These are phyloP conservation scores for Hecatera dysodea DNA, from an alignment of 2,888 invertebrate species.

Conservation along the genomic window DNA sequence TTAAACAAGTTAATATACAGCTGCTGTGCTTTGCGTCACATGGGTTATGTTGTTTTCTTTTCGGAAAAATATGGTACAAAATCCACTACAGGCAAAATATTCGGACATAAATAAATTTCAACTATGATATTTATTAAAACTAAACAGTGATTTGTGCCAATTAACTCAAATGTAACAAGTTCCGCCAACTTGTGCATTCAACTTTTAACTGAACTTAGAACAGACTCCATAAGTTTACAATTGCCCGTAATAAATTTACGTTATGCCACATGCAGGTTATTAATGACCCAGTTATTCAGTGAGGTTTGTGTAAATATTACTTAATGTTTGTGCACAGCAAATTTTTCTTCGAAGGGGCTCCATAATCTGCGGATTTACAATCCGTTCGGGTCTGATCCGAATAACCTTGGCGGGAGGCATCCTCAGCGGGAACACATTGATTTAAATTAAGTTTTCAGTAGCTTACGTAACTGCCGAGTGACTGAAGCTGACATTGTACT, in stretches of 20 bases:
- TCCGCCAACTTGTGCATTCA: conserved; percentile 8
- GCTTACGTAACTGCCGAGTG: conserved; percentile 52
- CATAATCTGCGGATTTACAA: conserved; percentile 20
- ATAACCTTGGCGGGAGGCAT: conserved; percentile 44
- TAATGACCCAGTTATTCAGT: background rate
- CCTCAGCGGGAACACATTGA: conserved; percentile 41
- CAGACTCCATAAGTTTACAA: conserved; percentile 12
- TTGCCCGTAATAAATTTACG: background rate
- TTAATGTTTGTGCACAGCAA: conserved; percentile 5
- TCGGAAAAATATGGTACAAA: conserved; percentile 36
- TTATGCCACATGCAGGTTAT: background rate
- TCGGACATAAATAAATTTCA: background rate
- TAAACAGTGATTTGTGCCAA: background rate
- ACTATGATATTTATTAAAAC: background rate
- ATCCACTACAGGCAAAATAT: conserved; percentile 25
- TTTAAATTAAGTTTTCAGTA: conserved; percentile 50
- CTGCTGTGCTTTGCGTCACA: background rate
- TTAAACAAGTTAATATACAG: conserved; percentile 12
- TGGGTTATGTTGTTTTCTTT: conserved; percentile 35
- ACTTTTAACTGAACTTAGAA: conserved; percentile 31
- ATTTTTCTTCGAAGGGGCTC: conserved; percentile 5
- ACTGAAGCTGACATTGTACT: conserved; percentile 48
- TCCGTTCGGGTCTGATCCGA: conserved; percentile 36
- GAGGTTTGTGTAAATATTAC: conserved; percentile 11
- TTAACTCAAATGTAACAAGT: conserved; percentile 1